Evolutionary conservation across 1,140 invertebrate species (phyloP).

Genomic region (Zaprionus taronus): DNA sequence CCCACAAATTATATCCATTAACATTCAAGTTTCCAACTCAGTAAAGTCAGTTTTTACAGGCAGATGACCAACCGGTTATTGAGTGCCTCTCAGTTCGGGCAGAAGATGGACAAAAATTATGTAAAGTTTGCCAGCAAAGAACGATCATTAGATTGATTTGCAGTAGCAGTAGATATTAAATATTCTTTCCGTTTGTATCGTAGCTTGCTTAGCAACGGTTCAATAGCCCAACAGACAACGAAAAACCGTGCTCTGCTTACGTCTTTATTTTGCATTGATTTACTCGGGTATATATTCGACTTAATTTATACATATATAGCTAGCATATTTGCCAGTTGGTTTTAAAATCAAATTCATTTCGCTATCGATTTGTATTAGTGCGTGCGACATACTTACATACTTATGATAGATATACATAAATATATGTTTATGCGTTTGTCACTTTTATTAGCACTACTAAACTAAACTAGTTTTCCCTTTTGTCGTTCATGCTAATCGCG

Average conservation of each 20-base stretch:
- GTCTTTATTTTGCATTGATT: constrained; percentile 1
- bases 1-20: not conserved
- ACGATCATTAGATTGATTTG: not conserved
- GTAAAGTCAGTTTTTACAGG: not conserved
- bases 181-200: not conserved
- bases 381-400: not conserved
- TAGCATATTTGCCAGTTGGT: not conserved
- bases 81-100: not conserved
- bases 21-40: constrained; percentile 4
- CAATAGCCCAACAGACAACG: not conserved
- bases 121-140: not conserved
- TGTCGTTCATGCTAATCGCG: not conserved
- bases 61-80: not conserved
- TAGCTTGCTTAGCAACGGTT: not conserved
- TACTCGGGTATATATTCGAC: not conserved
- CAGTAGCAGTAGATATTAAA: not conserved
- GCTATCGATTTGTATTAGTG: not conserved
- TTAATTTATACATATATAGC: constrained; percentile 2
- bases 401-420: not conserved
- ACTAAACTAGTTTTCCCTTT: constrained; percentile 18
- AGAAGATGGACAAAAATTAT: not conserved
- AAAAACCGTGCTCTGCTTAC: not conserved
- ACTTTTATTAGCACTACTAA: not conserved
- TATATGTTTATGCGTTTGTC: not conserved
- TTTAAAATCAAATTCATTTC: constrained; percentile 1